Evolutionary conservation across 2,797 vertebrate genomes (phyloP), one percentile per base, ranked within the genome.

Genomic region (Myiothlypis coronata): DNA sequence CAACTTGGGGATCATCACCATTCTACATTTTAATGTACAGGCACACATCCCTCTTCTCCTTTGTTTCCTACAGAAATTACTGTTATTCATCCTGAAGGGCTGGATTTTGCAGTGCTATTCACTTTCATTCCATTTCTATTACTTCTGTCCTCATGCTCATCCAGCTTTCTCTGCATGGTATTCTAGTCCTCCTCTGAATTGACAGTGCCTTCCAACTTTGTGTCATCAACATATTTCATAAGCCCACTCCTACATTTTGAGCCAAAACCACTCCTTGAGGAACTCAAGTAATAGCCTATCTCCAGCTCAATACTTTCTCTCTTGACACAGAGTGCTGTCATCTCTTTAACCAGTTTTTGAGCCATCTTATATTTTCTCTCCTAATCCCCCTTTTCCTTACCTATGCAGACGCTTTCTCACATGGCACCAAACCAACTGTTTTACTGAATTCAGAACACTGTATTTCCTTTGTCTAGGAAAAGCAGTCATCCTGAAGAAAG

Each of bases 51-150:
- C 35, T 87, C 49, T 83, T 41, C 27, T 80, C 32, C 4, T 2
- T 49, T 81, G n/a, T 68, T 89, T 91, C 57, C 72, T 81, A 65
- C 20, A 83, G 39, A 70, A 96, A 47, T 78, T 71, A 77, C 72
- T 74, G 43, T 71, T 89, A 92, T 82, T 87, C 79, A 60, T 77
- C 30, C 82, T 35, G 12, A 90, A 93, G 43, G 49, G 43, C 37
- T 85, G 44, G 71, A 87, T 80, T 96, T 93, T 89, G 53, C 52
- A 71, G 60, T 35, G 76, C 79, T 89, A 30, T 81, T 78, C 68
- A 35, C 34, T 94, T 90, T 94, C 93, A 89, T 96, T 95, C 94
- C 84, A 89, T 94, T 96, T 96, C 87, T 71, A 91, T 94, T 95
- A 96, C 85, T 94, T 91, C 72, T 89, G 55, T 93, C 79, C 64